Percentiles rank a stretch among this genome's conserved stretches.
Evolutionary conservation across 2,797 vertebrate species (phyloP).

Genomic region (Manis crassicaudata): DNA sequence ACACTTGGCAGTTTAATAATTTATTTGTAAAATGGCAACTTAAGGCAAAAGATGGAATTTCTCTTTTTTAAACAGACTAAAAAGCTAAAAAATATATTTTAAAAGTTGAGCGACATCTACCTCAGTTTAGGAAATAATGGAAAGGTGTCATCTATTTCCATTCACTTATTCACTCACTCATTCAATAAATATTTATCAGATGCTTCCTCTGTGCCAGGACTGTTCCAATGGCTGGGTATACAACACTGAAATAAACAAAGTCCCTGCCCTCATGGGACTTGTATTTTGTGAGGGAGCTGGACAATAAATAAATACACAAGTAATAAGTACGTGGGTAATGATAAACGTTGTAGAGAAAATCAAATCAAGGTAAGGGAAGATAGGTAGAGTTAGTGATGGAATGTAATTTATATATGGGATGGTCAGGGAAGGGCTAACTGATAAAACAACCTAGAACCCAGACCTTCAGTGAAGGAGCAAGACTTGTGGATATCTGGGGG

Average conservation of each 20-base stretch:
- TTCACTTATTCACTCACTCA: slow-evolving; percentile 7
- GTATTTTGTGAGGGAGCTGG: neutral
- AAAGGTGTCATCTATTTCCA: neutral
- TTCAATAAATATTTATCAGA: neutral
- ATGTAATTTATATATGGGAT: neutral
- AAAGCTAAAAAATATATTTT: neutral
- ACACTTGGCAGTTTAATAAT: neutral
- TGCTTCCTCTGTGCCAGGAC: neutral
- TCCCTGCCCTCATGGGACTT: neutral
- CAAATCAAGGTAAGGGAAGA: neutral
- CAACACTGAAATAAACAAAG: neutral
- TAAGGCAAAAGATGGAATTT: neutral
- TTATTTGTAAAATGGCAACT: neutral
- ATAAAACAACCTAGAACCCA: slow-evolving; percentile 17
- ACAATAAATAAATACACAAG: neutral
- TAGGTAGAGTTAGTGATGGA: neutral
- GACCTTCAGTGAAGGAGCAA: neutral
- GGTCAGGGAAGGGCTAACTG: neutral
- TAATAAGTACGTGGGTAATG: neutral
- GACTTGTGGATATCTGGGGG: neutral
- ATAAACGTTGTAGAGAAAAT: neutral
- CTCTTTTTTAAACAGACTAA: slow-evolving; percentile 25
- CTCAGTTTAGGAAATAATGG: neutral
- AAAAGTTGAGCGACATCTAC: neutral
- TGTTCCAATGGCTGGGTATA: neutral